Base-by-base conservation (phyloP, 2,888 invertebrate genomes). In the Drosophila nigricruria region DNA sequence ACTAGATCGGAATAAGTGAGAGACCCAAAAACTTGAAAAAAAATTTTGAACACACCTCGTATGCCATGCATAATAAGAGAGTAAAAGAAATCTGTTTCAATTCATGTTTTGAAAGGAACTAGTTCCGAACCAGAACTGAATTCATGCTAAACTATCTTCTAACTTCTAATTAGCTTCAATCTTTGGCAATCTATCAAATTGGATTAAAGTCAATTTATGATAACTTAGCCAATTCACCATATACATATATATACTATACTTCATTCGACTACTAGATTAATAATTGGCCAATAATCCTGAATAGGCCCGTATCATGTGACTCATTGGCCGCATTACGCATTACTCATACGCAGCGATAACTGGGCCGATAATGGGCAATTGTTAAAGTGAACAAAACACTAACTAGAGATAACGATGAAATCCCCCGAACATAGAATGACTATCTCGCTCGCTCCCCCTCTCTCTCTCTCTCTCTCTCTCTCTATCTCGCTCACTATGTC, bases 311-410 rank as follows among this genome's bases (percentile, higher is more conserved):
- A 42, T 36, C 57, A 23, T 23, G 23, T 66, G 57, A 67, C 0
- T 67, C 67, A 67, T 49, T 14, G 18, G 40, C 10, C 30, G 30
- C 30, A n/a, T n/a, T n/a, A 1, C 52, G 14, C 23, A 56, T 42
- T 56, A 47, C n/a, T 49, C 66, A 42, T 56, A 42, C 47, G 59
- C 40, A 12, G n/a, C 60, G 64, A 49, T 49, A 49, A 49, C 49
- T n/a, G 8, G 30, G 18, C 3, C 20, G 32, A 50, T 52, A 52
- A 52, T 52, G 36, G 34, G 9, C 2, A 34, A 34, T 20, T 20
- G 34, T 34, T 20, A 34, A 34, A 16, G 23, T 3, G 23, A 52
- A 23, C 52, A 52, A 25, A 52, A 9, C 16, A 2, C 16, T 20
- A 10, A 18, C 10, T 12, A 9, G 3, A 42, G 56, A 56, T 56